Percentiles rank a stretch among this genome's conserved stretches.
These are phyloP conservation scores for Phyllotreta striolata DNA, from an alignment of 2,888 invertebrate genomes.

Conservation along the genomic window DNA sequence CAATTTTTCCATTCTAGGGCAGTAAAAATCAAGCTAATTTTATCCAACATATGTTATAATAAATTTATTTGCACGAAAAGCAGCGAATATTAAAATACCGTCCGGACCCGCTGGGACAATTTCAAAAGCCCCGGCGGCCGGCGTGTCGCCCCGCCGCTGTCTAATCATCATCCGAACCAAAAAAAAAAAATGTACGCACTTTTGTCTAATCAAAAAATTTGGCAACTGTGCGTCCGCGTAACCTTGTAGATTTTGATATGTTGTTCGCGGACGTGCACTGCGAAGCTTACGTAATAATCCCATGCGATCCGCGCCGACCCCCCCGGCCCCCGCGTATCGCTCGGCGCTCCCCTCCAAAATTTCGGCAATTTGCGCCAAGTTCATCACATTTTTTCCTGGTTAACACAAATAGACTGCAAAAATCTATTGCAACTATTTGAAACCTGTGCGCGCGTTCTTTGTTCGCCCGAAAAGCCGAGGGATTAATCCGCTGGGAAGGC, in stretches of 20 bases:
- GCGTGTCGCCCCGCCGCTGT: slow-evolving; percentile 2
- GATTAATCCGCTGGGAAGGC: slow-evolving; percentile 15
- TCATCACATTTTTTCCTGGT: slow-evolving; percentile 61
- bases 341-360: slow-evolving; percentile 52
- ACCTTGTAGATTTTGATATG: slow-evolving; percentile 52
- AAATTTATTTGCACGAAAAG: neutral
- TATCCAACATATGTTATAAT: too few relatives aligned
- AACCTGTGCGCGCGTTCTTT: slow-evolving; percentile 40
- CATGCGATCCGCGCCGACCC: slow-evolving; percentile 53
- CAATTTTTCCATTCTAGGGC: too few relatives aligned
- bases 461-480: slow-evolving; percentile 22
- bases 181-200: slow-evolving; percentile 31
- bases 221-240: slow-evolving; percentile 38
- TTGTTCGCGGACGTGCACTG: slow-evolving; percentile 55
- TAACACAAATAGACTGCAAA: slow-evolving; percentile 60
- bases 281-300: slow-evolving; percentile 59
- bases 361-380: slow-evolving; percentile 58
- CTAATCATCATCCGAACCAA: neutral
- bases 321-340: slow-evolving; percentile 49
- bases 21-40: too few relatives aligned
- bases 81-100: slow-evolving; percentile 4
- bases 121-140: neutral
- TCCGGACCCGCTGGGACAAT: neutral
- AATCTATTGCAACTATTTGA: slow-evolving; percentile 50
- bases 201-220: slow-evolving; percentile 29